phyloP scores from a whole-genome alignment of 1,140 invertebrate genomes.

The Andricus grossulariae region DNA sequence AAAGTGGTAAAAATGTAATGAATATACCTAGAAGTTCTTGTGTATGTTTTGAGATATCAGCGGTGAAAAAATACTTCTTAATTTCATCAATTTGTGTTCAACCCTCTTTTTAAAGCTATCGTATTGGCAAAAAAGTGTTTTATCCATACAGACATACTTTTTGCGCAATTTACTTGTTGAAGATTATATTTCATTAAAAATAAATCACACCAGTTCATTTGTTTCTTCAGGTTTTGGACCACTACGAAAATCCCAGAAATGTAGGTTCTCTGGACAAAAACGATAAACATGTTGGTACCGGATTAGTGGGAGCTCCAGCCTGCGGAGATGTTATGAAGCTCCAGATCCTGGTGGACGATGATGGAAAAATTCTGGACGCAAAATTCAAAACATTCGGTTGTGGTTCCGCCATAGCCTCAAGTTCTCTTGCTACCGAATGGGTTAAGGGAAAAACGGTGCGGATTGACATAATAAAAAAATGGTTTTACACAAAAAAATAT shows the following conservation, averaged over 20 bases:
- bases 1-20: too few relatives aligned
- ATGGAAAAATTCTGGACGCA: conserved; percentile 98
- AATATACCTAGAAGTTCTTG: too few relatives aligned
- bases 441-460: conserved; percentile 96
- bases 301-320: conserved; percentile 98
- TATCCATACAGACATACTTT: too few relatives aligned
- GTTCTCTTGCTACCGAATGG: conserved; percentile 99
- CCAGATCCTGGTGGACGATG: conserved; percentile 94
- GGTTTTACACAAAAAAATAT: not conserved
- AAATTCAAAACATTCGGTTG: conserved; percentile 99
- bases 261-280: conserved; percentile 98
- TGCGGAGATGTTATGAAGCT: conserved; percentile 99
- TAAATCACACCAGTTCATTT: too few relatives aligned
- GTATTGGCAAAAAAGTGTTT: too few relatives aligned
- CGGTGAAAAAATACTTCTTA: too few relatives aligned
- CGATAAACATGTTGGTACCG: conserved; percentile 95
- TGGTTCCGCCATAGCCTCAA: conserved; percentile 99
- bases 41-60: too few relatives aligned
- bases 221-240: conserved; percentile 91
- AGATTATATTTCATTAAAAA: too few relatives aligned
- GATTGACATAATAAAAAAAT: conserved; percentile 7
- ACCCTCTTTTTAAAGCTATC: too few relatives aligned
- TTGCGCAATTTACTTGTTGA: too few relatives aligned
- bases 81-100: too few relatives aligned
- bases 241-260: conserved; percentile 99